phyloP scores from a whole-genome alignment of 2,888 invertebrate genomes.

The Oasisia sp. region DNA sequence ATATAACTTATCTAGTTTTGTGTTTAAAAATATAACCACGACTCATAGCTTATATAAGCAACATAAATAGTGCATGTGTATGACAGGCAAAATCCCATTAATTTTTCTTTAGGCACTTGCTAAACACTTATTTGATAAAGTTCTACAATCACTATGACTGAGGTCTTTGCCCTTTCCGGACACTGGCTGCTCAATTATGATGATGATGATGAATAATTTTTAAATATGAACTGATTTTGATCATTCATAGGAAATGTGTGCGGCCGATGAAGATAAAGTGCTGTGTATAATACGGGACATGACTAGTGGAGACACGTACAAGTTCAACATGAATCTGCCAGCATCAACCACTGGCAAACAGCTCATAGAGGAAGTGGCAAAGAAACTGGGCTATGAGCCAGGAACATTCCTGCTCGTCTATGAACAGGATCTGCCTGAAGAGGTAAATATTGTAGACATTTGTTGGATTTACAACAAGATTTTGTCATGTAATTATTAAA shows the following conservation, averaged over 20 bases:
- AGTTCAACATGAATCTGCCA: constrained; percentile 63
- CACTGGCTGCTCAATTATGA: no score
- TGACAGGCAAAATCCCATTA: no score
- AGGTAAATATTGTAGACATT: constrained; percentile 30
- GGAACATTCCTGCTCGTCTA: constrained; percentile 37
- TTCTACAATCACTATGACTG: no score
- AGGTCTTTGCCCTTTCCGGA: no score
- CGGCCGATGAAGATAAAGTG: constrained; percentile 57
- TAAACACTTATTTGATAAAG: no score
- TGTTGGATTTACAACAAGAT: constrained; percentile 28
- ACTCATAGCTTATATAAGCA: no score
- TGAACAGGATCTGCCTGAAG: constrained; percentile 30
- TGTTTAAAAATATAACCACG: no score
- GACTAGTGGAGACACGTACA: constrained; percentile 54
- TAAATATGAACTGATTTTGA: neutral
- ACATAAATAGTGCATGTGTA: no score
- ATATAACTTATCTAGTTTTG: no score
- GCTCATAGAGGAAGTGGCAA: constrained; percentile 68
- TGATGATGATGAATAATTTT: no score
- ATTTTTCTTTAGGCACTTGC: neutral
- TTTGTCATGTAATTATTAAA: neutral
- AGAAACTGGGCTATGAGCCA: constrained; percentile 64
- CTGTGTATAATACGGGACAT: constrained; percentile 68
- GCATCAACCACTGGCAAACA: constrained; percentile 67
- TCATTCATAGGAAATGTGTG: constrained; percentile 25